Percentiles rank a stretch among this genome's conserved stretches.
phyloP scores from a whole-genome alignment of 2,888 invertebrate species.

The Caradrina kadenii region DNA sequence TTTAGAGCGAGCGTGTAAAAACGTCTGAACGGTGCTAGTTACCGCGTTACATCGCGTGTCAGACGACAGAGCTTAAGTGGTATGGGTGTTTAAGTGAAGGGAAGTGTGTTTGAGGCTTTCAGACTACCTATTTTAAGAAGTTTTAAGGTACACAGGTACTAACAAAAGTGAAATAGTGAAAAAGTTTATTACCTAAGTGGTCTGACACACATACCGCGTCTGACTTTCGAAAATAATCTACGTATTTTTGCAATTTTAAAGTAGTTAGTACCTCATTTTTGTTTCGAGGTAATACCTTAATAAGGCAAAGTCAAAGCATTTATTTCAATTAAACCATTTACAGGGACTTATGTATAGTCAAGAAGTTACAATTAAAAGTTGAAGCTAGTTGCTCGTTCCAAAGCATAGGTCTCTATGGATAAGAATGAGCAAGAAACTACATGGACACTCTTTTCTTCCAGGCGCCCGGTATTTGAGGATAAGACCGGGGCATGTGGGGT shows the following conservation, averaged over 20 bases:
- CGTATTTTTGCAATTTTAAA: background rate
- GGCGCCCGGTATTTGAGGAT: too few relatives aligned
- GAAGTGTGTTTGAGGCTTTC: constrained; percentile 27
- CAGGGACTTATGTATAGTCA: too few relatives aligned
- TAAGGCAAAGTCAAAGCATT: too few relatives aligned
- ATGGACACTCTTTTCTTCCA: too few relatives aligned
- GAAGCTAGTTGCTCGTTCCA: too few relatives aligned
- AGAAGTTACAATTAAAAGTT: too few relatives aligned
- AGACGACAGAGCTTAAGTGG: constrained; percentile 31
- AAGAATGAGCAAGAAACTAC: too few relatives aligned
- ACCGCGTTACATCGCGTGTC: constrained; percentile 43
- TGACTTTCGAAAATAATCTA: background rate
- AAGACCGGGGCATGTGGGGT: too few relatives aligned
- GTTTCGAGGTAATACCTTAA: too few relatives aligned
- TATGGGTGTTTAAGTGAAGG: constrained; percentile 19
- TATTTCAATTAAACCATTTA: too few relatives aligned
- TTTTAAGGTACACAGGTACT: constrained; percentile 1
- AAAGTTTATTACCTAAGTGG: background rate
- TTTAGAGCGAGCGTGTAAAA: constrained; percentile 50
- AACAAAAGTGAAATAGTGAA: background rate
- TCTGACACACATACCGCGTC: background rate
- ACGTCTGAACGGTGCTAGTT: constrained; percentile 41
- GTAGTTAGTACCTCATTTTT: too few relatives aligned
- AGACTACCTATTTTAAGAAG: constrained; percentile 17
- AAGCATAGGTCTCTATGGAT: too few relatives aligned